These are phyloP conservation scores for Arion vulgaris DNA, from an alignment of 1,140 invertebrate genomes.

Conservation along the genomic window DNA sequence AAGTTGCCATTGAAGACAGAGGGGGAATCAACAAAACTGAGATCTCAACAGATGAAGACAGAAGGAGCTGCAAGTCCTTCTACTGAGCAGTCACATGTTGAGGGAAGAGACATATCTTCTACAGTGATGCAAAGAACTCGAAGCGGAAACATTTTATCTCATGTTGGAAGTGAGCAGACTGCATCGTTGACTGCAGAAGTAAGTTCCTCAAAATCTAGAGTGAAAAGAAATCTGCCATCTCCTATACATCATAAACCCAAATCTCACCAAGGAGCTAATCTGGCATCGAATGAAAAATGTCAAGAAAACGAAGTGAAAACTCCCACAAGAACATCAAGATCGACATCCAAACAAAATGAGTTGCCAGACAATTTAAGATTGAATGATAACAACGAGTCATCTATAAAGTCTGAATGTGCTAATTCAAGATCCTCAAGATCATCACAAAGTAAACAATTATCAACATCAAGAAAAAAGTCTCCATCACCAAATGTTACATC, in stretches of 20 bases:
- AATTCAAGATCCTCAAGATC: background rate
- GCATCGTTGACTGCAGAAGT: background rate
- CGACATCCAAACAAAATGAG: background rate
- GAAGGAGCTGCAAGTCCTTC: background rate
- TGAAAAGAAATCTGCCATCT: background rate
- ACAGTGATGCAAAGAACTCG: background rate
- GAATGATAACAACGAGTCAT: background rate
- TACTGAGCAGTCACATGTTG: background rate
- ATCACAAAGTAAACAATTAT: background rate
- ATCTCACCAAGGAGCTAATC: background rate
- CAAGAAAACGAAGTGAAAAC: background rate
- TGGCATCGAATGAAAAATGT: background rate
- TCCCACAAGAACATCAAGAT: background rate
- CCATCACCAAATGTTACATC: background rate
- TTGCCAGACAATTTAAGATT: background rate
- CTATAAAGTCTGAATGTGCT: background rate
- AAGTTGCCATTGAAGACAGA: background rate
- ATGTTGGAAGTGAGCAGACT: background rate
- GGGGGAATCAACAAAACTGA: background rate
- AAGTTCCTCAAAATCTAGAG: background rate
- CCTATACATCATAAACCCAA: background rate
- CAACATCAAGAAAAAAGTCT: background rate
- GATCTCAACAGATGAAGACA: background rate
- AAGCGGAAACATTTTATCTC: background rate
- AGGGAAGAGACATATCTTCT: background rate